These are phyloP conservation scores for Barnardius zonarius DNA, from an alignment of 2,113 vertebrate species.

Conservation along the genomic window DNA sequence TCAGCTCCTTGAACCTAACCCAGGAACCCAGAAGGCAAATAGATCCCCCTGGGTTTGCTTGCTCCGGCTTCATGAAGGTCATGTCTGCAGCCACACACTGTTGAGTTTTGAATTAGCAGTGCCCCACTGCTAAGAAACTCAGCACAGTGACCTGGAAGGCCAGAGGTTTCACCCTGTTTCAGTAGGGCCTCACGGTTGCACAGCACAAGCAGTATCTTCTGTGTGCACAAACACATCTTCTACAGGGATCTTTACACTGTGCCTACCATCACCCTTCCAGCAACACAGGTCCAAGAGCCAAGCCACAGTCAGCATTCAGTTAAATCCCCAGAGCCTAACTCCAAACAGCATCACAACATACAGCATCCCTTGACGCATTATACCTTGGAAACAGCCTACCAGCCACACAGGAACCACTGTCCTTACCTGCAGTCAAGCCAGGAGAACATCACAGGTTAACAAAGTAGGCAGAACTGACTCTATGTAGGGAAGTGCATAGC, in stretches of 20 bases:
- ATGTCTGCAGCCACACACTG: not conserved
- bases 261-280: not conserved
- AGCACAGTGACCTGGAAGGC: not conserved
- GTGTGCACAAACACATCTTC: not conserved
- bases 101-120: not conserved
- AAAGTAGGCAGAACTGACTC: not conserved
- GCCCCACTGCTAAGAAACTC: not conserved
- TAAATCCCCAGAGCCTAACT: not conserved
- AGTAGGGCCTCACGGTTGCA: not conserved
- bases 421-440: not conserved
- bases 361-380: not conserved
- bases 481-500: fast-evolving
- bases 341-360: fast-evolving
- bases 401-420: fast-evolving
- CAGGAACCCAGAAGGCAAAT: not conserved
- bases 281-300: fast-evolving
- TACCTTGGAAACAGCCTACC: not conserved
- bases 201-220: not conserved
- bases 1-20: not conserved
- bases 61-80: not conserved
- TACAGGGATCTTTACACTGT: fast-evolving
- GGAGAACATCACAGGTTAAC: not conserved
- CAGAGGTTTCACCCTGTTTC: not conserved
- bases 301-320: fast-evolving
- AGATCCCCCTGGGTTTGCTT: not conserved